Percentiles rank a stretch among this genome's conserved stretches.
phyloP scores from a whole-genome alignment of 2,888 invertebrate genomes.

The Volucella inflata region DNA sequence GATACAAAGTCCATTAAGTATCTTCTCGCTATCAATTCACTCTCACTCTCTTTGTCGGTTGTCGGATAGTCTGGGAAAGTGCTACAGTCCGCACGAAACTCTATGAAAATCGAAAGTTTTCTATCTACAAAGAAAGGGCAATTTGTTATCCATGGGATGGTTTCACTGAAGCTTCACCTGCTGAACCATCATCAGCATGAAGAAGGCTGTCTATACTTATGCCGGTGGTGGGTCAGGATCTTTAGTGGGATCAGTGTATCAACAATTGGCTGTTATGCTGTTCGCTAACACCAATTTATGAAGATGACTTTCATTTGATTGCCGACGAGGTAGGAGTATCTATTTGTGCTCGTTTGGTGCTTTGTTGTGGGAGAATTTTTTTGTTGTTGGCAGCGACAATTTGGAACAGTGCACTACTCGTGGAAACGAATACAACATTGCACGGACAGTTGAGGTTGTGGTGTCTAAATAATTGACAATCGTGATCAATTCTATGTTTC shows the following conservation, averaged over 20 bases:
- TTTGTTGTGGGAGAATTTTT: slow-evolving; percentile 65
- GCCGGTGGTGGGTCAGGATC: slow-evolving; percentile 62
- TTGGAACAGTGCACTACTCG: slow-evolving; percentile 48
- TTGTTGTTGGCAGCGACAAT: slow-evolving; percentile 46
- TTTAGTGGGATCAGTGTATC: slow-evolving; percentile 66
- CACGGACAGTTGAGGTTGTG: slow-evolving; percentile 51
- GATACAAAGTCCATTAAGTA: not conserved
- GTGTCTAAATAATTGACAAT: slow-evolving; percentile 70
- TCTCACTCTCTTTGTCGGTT: slow-evolving; percentile 3
- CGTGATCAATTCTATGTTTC: slow-evolving; percentile 72
- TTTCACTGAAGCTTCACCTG: slow-evolving; percentile 67
- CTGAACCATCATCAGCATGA: slow-evolving; percentile 58
- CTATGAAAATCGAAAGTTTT: slow-evolving; percentile 57
- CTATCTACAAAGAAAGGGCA: slow-evolving; percentile 48
- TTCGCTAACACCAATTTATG: slow-evolving; percentile 68
- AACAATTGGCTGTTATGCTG: slow-evolving; percentile 36
- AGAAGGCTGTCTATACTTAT: slow-evolving; percentile 14
- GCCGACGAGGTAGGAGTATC: slow-evolving; percentile 10
- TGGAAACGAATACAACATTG: slow-evolving; percentile 16
- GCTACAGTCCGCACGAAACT: not conserved
- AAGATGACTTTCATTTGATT: slow-evolving; percentile 69
- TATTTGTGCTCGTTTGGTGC: slow-evolving; percentile 9
- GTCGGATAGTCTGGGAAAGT: slow-evolving; percentile 9
- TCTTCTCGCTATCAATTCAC: slow-evolving; percentile 1
- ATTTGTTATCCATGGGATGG: slow-evolving; percentile 64